Conservation (phyloP, 2,113 vertebrate species). For the Chlorodrepanis virens region DNA sequence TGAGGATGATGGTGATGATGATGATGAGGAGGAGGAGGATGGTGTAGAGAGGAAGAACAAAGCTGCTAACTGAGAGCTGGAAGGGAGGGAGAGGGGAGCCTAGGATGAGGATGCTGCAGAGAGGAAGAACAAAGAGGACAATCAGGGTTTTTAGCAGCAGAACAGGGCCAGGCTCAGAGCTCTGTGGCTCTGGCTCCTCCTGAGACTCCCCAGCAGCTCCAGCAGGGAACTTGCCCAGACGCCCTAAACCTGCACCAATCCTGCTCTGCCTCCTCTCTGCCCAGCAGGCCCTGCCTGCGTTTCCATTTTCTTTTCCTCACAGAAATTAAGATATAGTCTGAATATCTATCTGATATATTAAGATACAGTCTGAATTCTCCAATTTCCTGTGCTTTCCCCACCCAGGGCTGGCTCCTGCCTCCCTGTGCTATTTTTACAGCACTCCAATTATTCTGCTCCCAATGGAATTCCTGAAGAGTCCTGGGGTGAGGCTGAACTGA, state of each 20-base stretch:
- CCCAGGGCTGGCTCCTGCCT: neutral
- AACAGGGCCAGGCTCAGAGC: neutral
- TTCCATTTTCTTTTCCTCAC: fast-evolving
- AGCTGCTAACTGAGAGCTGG: neutral
- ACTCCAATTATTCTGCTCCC: neutral
- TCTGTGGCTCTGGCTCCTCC: fast-evolving
- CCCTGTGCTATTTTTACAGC: constrained; percentile 1
- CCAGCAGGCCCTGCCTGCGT: neutral
- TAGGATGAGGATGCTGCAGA: neutral
- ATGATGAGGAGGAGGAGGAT: no score
- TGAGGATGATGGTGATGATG: neutral
- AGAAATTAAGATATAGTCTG: no score
- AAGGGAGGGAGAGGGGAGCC: neutral
- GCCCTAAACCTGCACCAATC: neutral
- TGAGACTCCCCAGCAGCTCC: neutral
- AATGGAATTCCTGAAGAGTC: neutral
- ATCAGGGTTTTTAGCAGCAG: neutral
- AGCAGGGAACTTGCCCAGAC: neutral
- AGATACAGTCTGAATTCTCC: neutral
- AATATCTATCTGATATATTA: neutral
- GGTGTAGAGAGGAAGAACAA: neutral
- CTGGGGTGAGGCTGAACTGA: neutral
- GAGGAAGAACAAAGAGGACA: neutral
- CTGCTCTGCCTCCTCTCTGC: neutral
- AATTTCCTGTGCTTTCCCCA: neutral